Conservation (phyloP, 1,140 invertebrate genomes). For the Diorhabda elongata region DNA sequence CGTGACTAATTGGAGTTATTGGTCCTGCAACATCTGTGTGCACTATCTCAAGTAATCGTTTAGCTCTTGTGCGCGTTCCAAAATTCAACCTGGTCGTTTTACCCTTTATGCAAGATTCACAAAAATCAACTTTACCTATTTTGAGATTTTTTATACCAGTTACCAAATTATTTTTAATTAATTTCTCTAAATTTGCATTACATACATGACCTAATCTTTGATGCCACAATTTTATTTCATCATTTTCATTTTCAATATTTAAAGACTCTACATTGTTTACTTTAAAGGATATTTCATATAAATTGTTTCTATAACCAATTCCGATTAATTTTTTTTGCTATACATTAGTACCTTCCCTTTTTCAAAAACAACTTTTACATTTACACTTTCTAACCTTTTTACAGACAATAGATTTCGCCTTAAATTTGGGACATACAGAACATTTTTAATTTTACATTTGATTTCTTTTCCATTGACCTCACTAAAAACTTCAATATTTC, state of each 20-base stretch:
- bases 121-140: constrained; percentile 22
- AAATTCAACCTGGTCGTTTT: constrained; percentile 36
- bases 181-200: constrained; percentile 16
- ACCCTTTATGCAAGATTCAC: constrained; percentile 32
- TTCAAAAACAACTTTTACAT: background rate
- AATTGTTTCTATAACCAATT: too few species aligned
- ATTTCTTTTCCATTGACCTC: background rate
- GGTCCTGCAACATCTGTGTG: background rate
- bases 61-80: constrained; percentile 25
- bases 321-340: background rate
- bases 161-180: constrained; percentile 11
- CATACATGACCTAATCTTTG: constrained; percentile 25
- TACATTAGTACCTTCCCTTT: background rate
- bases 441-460: background rate
- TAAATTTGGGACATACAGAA: background rate
- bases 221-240: constrained; percentile 17
- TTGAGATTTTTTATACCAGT: constrained; percentile 7
- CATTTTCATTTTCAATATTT: background rate
- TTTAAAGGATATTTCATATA: too few species aligned
- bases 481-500: background rate
- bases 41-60: constrained; percentile 18
- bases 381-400: background rate
- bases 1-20: constrained; percentile 34
- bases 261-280: background rate
- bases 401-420: background rate